These are phyloP conservation scores for Phalacrocorax aristotelis DNA, from an alignment of 2,113 vertebrate species.

Conservation along the genomic window DNA sequence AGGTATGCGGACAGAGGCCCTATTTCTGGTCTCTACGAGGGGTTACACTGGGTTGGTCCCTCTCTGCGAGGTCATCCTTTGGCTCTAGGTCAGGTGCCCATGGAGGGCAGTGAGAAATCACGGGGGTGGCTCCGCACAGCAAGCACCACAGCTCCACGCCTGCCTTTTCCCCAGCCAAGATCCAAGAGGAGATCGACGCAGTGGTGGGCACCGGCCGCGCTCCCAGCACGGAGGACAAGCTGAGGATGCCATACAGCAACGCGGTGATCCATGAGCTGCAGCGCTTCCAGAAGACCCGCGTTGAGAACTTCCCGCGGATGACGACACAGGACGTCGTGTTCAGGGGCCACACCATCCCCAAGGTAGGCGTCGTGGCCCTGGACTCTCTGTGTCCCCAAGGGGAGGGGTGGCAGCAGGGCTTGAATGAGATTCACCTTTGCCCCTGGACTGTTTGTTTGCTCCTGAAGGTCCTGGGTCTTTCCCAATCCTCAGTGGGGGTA, in stretches of 20 bases:
- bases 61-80: neutral
- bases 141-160: fast-evolving
- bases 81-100: neutral
- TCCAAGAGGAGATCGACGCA: conserved; percentile 31
- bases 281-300: neutral
- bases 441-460: neutral
- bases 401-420: neutral
- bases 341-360: conserved; percentile 44
- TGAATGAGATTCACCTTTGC: neutral
- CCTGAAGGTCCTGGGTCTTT: neutral
- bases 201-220: neutral
- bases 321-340: neutral
- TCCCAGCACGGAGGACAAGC: conserved; percentile 26
- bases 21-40: neutral
- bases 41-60: neutral
- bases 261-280: conserved; percentile 46
- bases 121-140: neutral
- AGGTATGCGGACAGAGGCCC: neutral
- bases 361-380: neutral
- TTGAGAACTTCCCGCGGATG: neutral
- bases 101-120: neutral
- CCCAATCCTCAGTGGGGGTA: neutral
- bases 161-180: neutral
- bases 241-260: conserved; percentile 48
- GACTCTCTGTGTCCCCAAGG: fast-evolving